phyloP scores from a whole-genome alignment of 2,888 invertebrate genomes.

The Tinea semifulvella region DNA sequence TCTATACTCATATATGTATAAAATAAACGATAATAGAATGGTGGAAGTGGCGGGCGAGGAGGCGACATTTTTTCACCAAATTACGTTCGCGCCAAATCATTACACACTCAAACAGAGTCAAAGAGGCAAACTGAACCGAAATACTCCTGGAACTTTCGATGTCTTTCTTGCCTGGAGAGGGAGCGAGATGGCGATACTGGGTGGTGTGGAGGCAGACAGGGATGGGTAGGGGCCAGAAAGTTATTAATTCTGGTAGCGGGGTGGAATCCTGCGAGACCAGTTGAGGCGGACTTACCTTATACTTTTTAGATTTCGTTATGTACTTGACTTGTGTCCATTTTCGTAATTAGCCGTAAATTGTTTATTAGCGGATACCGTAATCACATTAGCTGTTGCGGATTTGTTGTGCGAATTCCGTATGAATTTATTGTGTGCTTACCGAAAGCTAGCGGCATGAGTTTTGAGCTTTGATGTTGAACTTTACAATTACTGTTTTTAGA shows the following conservation, averaged over 20 bases:
- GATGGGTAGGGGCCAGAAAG: conserved; percentile 44
- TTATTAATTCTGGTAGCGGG: conserved; percentile 64
- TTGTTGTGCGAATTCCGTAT: no score
- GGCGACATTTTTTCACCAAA: conserved; percentile 58
- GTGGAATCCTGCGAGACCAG: conserved; percentile 51
- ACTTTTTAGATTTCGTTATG: conserved; percentile 22
- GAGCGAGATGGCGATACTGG: conserved; percentile 22
- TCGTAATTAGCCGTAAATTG: conserved; percentile 7
- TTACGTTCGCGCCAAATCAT: conserved; percentile 57
- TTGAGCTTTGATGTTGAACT: no score
- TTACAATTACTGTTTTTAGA: no score
- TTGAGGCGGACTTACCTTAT: conserved; percentile 49
- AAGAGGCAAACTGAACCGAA: conserved; percentile 65
- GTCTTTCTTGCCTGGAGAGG: conserved; percentile 46
- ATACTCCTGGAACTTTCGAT: conserved; percentile 58
- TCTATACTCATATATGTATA: no score
- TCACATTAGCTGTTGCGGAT: neutral
- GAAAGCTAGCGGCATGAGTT: no score
- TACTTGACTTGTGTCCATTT: conserved; percentile 13
- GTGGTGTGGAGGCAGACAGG: conserved; percentile 24
- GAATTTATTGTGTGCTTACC: no score
- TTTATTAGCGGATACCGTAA: neutral
- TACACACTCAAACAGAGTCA: conserved; percentile 63
- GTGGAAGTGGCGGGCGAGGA: conserved; percentile 23
- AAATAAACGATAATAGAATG: conserved; percentile 15